Evolutionary conservation across 2,113 vertebrate genomes (phyloP).

Genomic region (Aegotheles bennettii): DNA sequence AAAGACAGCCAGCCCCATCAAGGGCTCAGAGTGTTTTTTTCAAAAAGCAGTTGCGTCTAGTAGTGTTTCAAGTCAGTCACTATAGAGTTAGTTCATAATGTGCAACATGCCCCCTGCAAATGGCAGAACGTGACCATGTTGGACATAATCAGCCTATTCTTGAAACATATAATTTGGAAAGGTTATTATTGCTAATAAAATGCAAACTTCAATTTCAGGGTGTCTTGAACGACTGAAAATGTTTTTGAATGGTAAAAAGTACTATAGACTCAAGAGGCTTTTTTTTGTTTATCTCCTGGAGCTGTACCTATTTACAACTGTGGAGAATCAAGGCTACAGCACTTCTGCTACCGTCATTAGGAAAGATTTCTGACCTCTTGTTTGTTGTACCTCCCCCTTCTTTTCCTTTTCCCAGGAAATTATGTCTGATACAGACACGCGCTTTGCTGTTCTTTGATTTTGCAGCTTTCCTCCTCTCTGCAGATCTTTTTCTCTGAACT

Average conservation of each 20-base stretch:
- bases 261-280: background rate
- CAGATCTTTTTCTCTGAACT: background rate
- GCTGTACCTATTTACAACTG: background rate
- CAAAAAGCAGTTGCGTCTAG: background rate
- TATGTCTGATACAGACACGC: background rate
- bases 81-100: background rate
- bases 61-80: background rate
- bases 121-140: background rate
- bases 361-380: background rate
- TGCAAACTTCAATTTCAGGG: background rate
- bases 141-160: background rate
- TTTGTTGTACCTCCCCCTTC: background rate
- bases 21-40: background rate
- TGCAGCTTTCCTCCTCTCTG: background rate
- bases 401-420: background rate
- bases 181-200: background rate
- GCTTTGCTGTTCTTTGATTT: background rate
- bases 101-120: background rate
- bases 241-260: background rate
- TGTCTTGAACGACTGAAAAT: background rate
- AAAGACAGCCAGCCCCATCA: background rate
- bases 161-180: background rate
- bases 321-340: background rate
- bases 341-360: background rate
- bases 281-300: background rate